Evolutionary conservation across 2,888 invertebrate genomes (phyloP), one percentile per base, ranked within the genome.

Genomic region (Agonopterix subpropinquella): DNA sequence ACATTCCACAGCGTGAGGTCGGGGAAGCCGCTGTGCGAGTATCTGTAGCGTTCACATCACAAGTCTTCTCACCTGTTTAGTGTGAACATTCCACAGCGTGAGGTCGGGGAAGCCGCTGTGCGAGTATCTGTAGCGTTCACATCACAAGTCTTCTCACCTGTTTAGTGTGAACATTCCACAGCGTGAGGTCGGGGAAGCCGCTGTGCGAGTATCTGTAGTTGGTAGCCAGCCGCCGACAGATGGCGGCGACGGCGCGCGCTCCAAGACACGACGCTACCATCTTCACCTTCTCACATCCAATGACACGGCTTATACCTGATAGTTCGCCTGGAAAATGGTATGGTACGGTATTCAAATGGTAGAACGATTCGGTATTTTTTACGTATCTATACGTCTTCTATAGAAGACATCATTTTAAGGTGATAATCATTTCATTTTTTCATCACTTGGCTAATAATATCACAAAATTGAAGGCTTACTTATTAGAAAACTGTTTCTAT

Each of bases 41-140:
- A n/a, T n/a, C n/a, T n/a, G n/a, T n/a, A n/a, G n/a, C n/a, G n/a
- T n/a, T n/a, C n/a, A n/a, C 28, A 5, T 28, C 28, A 28, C 28
- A 28, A 28, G 4, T 28, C 28, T 5, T 28, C 39, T 55, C 65
- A 91, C 91, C 80, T 89, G 79, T 48, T 83, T 87, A 2, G 85
- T 80, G 36, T 63, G 46, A 0, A 71, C 64, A 72, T 94, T 92
- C 95, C 96, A 97, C 10, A 96, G 75, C 8, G 94, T 91, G 36
- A 97, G 90, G 82, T 97, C 96, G 0, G 97, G n/a, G 78, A 96
- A 93, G 37, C 96, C 96, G n/a, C n/a, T n/a, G n/a, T n/a, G n/a
- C n/a, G n/a, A n/a, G n/a, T n/a, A n/a, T n/a, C n/a, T n/a, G n/a
- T n/a, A n/a, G n/a, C n/a, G n/a, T n/a, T n/a, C n/a, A n/a, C 28